These are phyloP conservation scores for Rugalucina vietnamica DNA, from an alignment of 2,888 invertebrate species.

Conservation along the genomic window DNA sequence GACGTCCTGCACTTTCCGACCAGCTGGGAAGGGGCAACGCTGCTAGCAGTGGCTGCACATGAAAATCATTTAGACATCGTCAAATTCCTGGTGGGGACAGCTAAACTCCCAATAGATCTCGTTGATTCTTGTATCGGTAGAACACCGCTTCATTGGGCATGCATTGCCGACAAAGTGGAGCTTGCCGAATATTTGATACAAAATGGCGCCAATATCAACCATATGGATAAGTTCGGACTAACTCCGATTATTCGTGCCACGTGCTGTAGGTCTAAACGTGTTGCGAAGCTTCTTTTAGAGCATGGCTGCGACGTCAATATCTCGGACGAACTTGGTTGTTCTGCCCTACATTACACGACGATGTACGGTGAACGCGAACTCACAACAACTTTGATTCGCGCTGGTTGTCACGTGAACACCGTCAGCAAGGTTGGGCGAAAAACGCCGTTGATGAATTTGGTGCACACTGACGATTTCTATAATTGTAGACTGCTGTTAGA, in stretches of 20 bases:
- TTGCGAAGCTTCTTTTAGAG: conserved; percentile 61
- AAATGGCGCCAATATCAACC: conserved; percentile 66
- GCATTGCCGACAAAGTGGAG: conserved; percentile 58
- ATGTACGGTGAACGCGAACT: background rate
- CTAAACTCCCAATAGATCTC: conserved; percentile 63
- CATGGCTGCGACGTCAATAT: conserved; percentile 51
- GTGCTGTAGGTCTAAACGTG: conserved; percentile 52
- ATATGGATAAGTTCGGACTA: conserved; percentile 67
- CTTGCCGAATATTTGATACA: conserved; percentile 34
- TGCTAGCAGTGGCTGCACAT: conserved; percentile 69
- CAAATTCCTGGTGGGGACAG: conserved; percentile 53
- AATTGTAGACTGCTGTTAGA: background rate
- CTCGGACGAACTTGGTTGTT: background rate
- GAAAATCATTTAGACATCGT: conserved; percentile 66
- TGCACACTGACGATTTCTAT: background rate
- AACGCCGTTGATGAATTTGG: conserved; percentile 3
- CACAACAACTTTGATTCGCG: background rate
- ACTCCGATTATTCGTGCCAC: conserved; percentile 70
- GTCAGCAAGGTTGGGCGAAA: background rate
- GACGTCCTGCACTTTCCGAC: conserved; percentile 64
- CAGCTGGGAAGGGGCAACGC: conserved; percentile 68
- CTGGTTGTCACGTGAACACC: background rate
- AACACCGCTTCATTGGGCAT: conserved; percentile 74
- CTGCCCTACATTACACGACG: conserved; percentile 8
- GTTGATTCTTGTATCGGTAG: conserved; percentile 66